These are phyloP conservation scores for Theristicus caerulescens DNA, from an alignment of 2,113 vertebrate species.

Conservation along the genomic window DNA sequence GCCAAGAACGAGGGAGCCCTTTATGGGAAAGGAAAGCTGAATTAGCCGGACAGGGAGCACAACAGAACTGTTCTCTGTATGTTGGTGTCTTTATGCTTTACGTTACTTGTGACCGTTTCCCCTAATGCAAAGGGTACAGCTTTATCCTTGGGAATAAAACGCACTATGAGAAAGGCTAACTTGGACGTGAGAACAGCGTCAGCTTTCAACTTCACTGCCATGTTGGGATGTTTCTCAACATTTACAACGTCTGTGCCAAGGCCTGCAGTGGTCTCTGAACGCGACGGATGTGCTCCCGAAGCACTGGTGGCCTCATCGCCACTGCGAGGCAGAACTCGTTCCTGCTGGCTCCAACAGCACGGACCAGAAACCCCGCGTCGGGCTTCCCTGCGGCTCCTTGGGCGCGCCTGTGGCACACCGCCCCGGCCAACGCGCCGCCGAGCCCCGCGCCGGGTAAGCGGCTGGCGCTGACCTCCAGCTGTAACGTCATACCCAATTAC, in stretches of 20 bases:
- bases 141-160: background rate
- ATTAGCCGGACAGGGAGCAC: background rate
- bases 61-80: background rate
- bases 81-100: background rate
- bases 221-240: background rate
- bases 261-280: background rate
- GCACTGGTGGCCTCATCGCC: background rate
- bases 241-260: fast-evolving
- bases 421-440: no score
- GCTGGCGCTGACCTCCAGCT: no score
- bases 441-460: no score
- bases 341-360: background rate
- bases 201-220: background rate
- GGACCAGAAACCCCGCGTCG: fast-evolving
- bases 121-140: no score
- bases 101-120: background rate
- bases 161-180: background rate
- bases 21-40: background rate
- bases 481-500: no score
- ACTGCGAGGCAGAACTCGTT: fast-evolving
- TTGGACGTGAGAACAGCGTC: fast-evolving
- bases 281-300: fast-evolving
- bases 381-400: background rate
- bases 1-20: background rate
- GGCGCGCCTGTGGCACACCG: no score